Evolutionary conservation across 2,113 vertebrate genomes (phyloP).

Genomic region (Ammospiza nelsoni): DNA sequence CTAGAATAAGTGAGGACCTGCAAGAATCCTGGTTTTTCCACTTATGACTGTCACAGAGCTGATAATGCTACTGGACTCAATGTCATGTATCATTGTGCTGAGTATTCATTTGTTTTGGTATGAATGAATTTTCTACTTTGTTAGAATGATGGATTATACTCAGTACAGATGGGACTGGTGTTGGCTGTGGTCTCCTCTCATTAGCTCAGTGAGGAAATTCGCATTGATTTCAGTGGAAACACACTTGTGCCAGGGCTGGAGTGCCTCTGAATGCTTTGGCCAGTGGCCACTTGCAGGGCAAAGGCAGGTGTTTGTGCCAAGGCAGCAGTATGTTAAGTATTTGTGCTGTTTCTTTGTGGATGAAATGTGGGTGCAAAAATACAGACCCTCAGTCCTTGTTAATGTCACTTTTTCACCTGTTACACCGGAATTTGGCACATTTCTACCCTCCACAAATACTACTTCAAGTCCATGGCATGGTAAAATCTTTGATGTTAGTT

Average conservation of each 20-base stretch:
- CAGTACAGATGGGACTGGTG: not conserved
- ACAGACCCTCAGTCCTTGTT: not conserved
- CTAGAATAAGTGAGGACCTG: not conserved
- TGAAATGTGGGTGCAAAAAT: not conserved
- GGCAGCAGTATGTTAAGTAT: not conserved
- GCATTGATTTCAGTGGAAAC: not conserved
- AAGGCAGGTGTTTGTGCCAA: not conserved
- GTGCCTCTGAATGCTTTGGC: not conserved
- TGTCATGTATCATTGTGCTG: not conserved
- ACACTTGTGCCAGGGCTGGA: not conserved
- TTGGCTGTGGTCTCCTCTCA: not conserved
- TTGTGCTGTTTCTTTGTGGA: not conserved
- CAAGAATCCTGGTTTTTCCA: not conserved
- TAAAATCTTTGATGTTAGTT: not conserved
- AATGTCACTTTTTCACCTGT: not conserved
- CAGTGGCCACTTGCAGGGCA: not conserved
- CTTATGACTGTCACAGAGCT: not conserved
- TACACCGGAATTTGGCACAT: not conserved
- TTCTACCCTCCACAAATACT: not conserved
- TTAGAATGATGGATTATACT: conserved; percentile 14
- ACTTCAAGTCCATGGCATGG: not conserved
- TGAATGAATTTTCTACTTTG: not conserved
- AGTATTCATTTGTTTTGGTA: not conserved
- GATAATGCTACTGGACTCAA: not conserved
- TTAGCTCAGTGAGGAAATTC: conserved; percentile 8